Percentiles rank a stretch among this genome's conserved stretches.
phyloP scores from a whole-genome alignment of 1,140 invertebrate species.

The Camponotus floridanus region DNA sequence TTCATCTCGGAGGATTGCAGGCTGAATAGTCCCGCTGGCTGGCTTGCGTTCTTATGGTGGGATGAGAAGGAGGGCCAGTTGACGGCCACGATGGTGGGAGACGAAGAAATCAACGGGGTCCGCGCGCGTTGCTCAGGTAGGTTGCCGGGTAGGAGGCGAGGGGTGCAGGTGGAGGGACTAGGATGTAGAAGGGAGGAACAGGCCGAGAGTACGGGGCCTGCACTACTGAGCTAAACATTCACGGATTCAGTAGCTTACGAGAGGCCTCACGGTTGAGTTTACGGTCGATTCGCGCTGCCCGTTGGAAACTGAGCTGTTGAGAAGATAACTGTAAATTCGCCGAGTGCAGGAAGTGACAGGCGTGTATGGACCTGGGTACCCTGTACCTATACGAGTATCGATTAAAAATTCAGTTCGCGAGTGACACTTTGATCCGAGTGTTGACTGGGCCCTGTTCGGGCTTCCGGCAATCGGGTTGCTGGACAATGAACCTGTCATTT shows the following conservation, averaged over 20 bases:
- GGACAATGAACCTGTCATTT: neutral
- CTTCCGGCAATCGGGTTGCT: neutral
- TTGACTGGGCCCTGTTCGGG: neutral
- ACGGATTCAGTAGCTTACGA: slow-evolving; percentile 83
- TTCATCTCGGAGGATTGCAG: slow-evolving; percentile 60
- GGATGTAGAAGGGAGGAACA: slow-evolving; percentile 38
- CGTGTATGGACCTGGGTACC: neutral
- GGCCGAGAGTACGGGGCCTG: slow-evolving; percentile 77
- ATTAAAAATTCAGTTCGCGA: slow-evolving; percentile 5
- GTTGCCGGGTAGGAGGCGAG: neutral
- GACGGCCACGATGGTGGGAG: slow-evolving; percentile 43
- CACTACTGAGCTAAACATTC: slow-evolving; percentile 72
- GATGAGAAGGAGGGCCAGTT: slow-evolving; percentile 54
- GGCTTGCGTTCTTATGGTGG: slow-evolving; percentile 24
- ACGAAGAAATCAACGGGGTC: slow-evolving; percentile 47
- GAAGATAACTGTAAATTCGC: slow-evolving; percentile 79
- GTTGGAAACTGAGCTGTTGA: slow-evolving; percentile 15
- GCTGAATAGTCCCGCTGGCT: slow-evolving; percentile 66
- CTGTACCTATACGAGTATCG: neutral
- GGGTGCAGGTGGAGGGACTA: slow-evolving; percentile 12
- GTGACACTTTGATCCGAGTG: neutral
- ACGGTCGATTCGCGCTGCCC: slow-evolving; percentile 24
- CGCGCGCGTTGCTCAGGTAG: slow-evolving; percentile 24
- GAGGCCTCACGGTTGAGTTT: slow-evolving; percentile 71
- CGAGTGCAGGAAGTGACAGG: slow-evolving; percentile 36